Conservation (phyloP, 2,113 vertebrate species). For the Procavia capensis region DNA sequence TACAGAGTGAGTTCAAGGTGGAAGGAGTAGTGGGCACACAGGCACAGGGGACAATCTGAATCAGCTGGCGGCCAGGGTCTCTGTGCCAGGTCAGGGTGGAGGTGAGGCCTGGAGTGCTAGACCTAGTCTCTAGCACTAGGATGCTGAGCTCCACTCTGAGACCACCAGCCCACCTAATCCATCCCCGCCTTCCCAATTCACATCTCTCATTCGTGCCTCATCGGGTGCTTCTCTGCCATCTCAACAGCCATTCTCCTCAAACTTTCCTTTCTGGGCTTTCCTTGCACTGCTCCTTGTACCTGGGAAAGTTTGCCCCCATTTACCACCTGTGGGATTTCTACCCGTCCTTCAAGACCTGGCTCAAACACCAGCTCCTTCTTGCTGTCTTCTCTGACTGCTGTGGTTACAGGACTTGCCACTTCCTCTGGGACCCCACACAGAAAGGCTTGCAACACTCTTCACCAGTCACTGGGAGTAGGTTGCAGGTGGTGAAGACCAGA, state of each 20-base stretch:
- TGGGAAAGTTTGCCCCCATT: not conserved
- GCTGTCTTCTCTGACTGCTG: not conserved
- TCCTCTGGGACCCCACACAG: not conserved
- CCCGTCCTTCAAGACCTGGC: not conserved
- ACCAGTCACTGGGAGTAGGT: not conserved
- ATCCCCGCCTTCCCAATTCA: too few species aligned
- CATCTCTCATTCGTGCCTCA: not conserved
- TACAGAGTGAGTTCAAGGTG: not conserved
- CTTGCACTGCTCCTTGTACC: not conserved
- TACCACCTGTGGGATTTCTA: not conserved
- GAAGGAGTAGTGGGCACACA: not conserved
- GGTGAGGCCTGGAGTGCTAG: not conserved
- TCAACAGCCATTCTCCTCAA: too few species aligned
- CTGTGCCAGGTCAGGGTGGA: not conserved
- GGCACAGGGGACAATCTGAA: not conserved
- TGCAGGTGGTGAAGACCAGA: not conserved
- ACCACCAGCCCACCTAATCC: not conserved
- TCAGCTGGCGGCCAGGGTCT: fast-evolving
- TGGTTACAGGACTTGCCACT: not conserved
- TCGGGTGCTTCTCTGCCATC: not conserved
- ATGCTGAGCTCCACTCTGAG: too few species aligned
- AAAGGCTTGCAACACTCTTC: not conserved
- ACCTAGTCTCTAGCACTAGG: not conserved
- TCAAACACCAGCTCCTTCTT: not conserved
- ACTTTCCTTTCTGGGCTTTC: not conserved